phyloP scores from a whole-genome alignment of 2,888 invertebrate genomes.

The Athalia cordata region DNA sequence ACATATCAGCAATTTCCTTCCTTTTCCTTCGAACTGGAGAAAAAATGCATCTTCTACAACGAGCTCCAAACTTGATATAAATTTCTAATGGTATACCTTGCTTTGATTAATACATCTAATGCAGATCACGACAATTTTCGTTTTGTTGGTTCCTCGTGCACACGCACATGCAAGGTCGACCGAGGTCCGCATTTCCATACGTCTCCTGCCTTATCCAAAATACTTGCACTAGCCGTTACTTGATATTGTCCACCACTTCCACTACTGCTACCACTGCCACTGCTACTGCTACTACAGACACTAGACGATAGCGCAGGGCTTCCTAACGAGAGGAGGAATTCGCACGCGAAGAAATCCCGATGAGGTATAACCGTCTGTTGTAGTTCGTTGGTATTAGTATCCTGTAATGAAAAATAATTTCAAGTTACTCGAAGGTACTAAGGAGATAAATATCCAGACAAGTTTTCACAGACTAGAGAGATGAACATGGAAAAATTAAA shows the following conservation, averaged over 20 bases:
- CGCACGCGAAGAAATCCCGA: slow-evolving; percentile 95
- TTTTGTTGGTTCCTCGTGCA: slow-evolving; percentile 78
- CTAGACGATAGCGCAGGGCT: slow-evolving; percentile 66
- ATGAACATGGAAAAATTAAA: neutral
- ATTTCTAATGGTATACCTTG: neutral
- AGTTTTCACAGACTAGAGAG: neutral
- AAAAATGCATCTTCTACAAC: too few relatives aligned
- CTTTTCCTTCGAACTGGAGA: too few relatives aligned
- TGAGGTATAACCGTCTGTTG: slow-evolving; percentile 90
- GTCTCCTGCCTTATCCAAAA: slow-evolving; percentile 88
- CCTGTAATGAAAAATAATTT: slow-evolving; percentile 60
- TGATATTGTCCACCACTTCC: slow-evolving; percentile 81
- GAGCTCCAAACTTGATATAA: too few relatives aligned
- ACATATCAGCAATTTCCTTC: neutral
- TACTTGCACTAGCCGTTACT: slow-evolving; percentile 89
- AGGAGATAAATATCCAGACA: neutral
- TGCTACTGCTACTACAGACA: slow-evolving; percentile 61
- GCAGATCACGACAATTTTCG: slow-evolving; percentile 65
- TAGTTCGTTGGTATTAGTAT: slow-evolving; percentile 76
- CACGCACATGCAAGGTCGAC: slow-evolving; percentile 84
- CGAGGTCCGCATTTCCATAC: slow-evolving; percentile 94
- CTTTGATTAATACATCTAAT: slow-evolving; percentile 5
- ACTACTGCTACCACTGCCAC: slow-evolving; percentile 68
- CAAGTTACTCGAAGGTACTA: too few relatives aligned
- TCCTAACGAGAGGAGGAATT: slow-evolving; percentile 86